A percentile compares a stretch with the other conserved stretches of the same genome.
These are phyloP conservation scores for Blastobasis lacticolella DNA, from an alignment of 2,888 invertebrate species.

Conservation along the genomic window DNA sequence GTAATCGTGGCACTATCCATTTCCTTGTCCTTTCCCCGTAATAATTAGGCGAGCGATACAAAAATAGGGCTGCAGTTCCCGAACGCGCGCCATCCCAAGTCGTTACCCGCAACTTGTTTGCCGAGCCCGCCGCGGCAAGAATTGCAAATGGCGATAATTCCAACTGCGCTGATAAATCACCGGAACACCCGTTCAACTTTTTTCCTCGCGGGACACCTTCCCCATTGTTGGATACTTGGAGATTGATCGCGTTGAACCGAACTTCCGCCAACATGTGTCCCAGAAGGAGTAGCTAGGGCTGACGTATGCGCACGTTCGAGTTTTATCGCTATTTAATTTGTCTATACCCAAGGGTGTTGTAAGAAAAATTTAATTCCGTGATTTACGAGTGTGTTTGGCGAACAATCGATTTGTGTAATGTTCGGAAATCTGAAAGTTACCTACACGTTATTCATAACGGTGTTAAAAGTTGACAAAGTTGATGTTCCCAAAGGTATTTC, in stretches of 20 bases:
- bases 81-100: slow-evolving; percentile 31
- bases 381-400: too few relatives aligned
- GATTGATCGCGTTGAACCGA: slow-evolving; percentile 61
- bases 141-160: slow-evolving; percentile 74
- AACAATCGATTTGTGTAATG: too few relatives aligned
- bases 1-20: too few relatives aligned
- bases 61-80: too few relatives aligned
- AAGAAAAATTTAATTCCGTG: too few relatives aligned
- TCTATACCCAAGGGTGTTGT: slow-evolving; percentile 2
- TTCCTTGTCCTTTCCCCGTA: too few relatives aligned
- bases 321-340: slow-evolving; percentile 34
- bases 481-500: too few relatives aligned
- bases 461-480: too few relatives aligned
- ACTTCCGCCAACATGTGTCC: slow-evolving; percentile 54
- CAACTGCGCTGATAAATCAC: slow-evolving; percentile 71
- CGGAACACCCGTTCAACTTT: slow-evolving; percentile 54
- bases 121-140: slow-evolving; percentile 54
- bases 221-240: slow-evolving; percentile 40
- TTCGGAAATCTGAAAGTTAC: neutral
- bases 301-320: slow-evolving; percentile 22
- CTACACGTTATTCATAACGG: neutral
- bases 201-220: slow-evolving; percentile 59
- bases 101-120: slow-evolving; percentile 58
- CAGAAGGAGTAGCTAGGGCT: slow-evolving; percentile 15
- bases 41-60: too few relatives aligned